Evolutionary conservation across 2,888 invertebrate species (phyloP), one percentile per base, ranked within the genome.

Genomic region (Spodoptera exigua): DNA sequence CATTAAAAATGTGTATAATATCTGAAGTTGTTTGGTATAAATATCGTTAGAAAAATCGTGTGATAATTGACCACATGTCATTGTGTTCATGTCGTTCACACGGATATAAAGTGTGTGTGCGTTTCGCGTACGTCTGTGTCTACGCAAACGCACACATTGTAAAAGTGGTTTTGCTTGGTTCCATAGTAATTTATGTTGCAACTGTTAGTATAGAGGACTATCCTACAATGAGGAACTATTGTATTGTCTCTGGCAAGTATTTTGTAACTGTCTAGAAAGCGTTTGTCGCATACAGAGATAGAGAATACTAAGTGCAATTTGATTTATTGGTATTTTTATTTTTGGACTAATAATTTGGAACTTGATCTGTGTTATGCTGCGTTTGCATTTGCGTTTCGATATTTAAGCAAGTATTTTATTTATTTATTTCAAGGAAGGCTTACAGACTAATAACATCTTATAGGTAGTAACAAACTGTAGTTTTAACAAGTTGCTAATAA

Each of bases 121-220:
- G 27, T 27, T 27, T 4, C 4, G 7, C 27, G 27, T 27, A 27
- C 27, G 27, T 27, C 27, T 27, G 27, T 27, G 27, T 43, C 36
- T 17, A 61, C 57, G 3, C 41, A 34, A 53, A 61, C 44, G 40
- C 37, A 35, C 14, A 48, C 51, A 47, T 17, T 18, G 27, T 37
- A 14, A 48, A 41, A 56, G 62, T 37, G 39, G 64, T 68, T 58
- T 57, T 60, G 43, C 48, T 61, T 40, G 37, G 53, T 57, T 49
- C 41, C 47, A 53, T 32, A 72, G 69, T 61, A 64, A 76, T 76
- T 56, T 46, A 63, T 59, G 55, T 59, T 32, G 54, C 54, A 65
- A 76, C 62, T 72, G 55, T 37, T 57, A 55, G 9, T 49, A 46
- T 39, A 41, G 32, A 48, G 13, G 21, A 62, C 59, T 62, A 46